These are phyloP conservation scores for Sepioteuthis lessoniana DNA, from an alignment of 2,888 invertebrate genomes.

Conservation along the genomic window DNA sequence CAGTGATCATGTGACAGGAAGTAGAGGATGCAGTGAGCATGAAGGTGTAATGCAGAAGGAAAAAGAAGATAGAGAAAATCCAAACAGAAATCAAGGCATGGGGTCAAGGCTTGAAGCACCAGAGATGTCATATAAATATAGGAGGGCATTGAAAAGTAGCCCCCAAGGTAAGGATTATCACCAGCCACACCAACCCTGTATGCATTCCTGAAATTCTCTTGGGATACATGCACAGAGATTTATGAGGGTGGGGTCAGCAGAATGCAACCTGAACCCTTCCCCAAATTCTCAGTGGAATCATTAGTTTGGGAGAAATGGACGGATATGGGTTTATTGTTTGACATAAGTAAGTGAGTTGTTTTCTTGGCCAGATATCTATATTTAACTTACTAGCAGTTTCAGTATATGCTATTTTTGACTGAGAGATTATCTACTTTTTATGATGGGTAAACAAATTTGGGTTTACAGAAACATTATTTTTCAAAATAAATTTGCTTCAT, in stretches of 20 bases:
- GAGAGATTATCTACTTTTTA: too few relatives aligned
- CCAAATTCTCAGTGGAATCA: background rate
- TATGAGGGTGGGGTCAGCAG: background rate
- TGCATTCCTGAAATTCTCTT: background rate
- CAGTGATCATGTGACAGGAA: background rate
- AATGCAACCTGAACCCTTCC: background rate
- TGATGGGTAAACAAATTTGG: too few relatives aligned
- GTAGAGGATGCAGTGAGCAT: background rate
- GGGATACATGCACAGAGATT: background rate
- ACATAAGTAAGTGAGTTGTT: conserved; percentile 8
- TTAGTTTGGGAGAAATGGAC: conserved; percentile 17
- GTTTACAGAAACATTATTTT: background rate
- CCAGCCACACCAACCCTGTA: background rate
- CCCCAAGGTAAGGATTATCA: background rate
- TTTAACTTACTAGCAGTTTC: background rate
- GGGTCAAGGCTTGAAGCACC: background rate
- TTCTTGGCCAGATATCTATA: background rate
- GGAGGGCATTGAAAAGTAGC: too few relatives aligned
- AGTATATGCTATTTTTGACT: too few relatives aligned
- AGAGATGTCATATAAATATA: background rate
- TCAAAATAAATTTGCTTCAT: background rate
- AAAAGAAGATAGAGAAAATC: background rate
- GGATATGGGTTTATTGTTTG: background rate
- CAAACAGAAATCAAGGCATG: background rate
- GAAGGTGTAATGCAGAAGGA: background rate